Conservation (phyloP, 2,888 invertebrate genomes). For the Lamellibrachia columna region DNA sequence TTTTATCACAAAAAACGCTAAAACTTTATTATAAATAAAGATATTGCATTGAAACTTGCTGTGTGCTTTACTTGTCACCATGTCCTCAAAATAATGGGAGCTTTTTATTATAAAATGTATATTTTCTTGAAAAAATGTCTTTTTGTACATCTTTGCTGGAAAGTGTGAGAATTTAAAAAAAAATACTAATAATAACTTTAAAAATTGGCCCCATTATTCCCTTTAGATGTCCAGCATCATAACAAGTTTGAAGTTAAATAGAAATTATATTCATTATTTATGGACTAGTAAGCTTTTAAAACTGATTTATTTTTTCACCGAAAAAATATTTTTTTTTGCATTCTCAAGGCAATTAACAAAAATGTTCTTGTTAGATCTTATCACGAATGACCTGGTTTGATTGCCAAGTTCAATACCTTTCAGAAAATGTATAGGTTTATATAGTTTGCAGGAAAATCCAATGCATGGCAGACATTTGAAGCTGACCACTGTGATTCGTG, state of each 20-base stretch:
- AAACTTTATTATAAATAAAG: neutral
- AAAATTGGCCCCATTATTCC: neutral
- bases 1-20: neutral
- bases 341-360: neutral
- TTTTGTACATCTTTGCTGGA: constrained; percentile 1
- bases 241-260: constrained; percentile 1
- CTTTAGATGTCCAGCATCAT: neutral
- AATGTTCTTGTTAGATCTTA: neutral
- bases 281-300: constrained; percentile 1
- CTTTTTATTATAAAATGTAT: constrained; percentile 1
- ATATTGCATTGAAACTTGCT: neutral
- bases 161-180: neutral
- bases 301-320: neutral
- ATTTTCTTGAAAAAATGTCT: neutral
- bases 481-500: neutral
- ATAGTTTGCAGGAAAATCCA: neutral
- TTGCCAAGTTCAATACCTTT: too few relatives aligned
- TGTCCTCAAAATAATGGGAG: neutral
- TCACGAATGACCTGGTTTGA: neutral
- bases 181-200: neutral
- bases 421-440: neutral
- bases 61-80: neutral
- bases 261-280: neutral
- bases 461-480: neutral
- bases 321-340: neutral